Base-by-base conservation (phyloP, 2,113 vertebrate species). In the Forbesichthys papilliferus region DNA sequence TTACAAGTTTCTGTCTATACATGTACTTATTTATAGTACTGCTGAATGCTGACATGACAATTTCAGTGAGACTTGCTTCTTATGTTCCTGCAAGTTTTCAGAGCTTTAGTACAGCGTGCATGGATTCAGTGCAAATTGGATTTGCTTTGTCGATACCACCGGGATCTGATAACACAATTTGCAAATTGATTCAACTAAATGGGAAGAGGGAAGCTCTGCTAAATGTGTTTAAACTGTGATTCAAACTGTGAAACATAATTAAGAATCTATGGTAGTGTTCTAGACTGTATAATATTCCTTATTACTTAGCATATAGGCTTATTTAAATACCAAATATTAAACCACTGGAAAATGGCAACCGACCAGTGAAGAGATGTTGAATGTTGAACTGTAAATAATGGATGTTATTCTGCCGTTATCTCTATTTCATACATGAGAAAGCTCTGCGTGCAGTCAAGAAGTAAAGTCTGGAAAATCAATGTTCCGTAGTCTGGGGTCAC, bases 351-450 rank as follows among this genome's bases (percentile, higher is more conserved):
- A 33, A 27, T 27, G 27, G 27, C 27, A 27, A 27, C 27, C 27
- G 3, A 66, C 56, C 53, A 33, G 53, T 0, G 1, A 64, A 47
- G 13, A 72, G 56, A 73, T 67, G 67, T 48, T 66, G 18, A 77
- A 72, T 64, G 67, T 75, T 34, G 5, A 13, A 33, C 27, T 55
- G 67, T 89, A 74, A 88, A 90, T 91, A 82, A 92, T 89, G 61
- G 66, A 91, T 88, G 77, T 58, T 48, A 54, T 66, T 20, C 68
- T 58, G 73, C 75, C 76, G 74, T 72, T 83, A 67, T 78, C 77
- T 84, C 69, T 73, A 76, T 89, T 77, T 80, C 75, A 84, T 86
- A 90, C 86, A 91, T 74, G 82, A 84, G 80, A 88, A 90, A 86
- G 85, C 89, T 89, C 89, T 90, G 27, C 88, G 89, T 82, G 71